A percentile compares a stretch with the other conserved stretches of the same genome.
Evolutionary conservation across 2,797 vertebrate species (phyloP).

Genomic region (Adelosebastes latens): DNA sequence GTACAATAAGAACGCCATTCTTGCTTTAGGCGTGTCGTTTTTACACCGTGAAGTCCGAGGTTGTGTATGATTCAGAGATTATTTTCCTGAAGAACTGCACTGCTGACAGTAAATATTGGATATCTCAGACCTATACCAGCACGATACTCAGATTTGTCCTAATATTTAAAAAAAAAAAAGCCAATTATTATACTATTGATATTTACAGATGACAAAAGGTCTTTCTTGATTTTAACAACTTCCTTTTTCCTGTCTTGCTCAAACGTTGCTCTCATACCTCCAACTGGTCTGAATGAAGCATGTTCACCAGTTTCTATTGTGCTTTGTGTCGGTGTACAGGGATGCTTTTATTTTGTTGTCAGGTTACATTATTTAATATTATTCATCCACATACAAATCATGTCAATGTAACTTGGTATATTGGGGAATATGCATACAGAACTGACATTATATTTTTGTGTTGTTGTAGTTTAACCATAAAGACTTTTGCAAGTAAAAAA

Average conservation of each 20-base stretch:
- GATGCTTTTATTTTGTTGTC: background rate
- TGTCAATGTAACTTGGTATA: background rate
- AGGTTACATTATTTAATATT: background rate
- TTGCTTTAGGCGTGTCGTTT: no score
- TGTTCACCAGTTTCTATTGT: background rate
- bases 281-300: background rate
- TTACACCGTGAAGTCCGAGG: no score
- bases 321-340: background rate
- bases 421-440: background rate
- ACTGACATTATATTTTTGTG: background rate
- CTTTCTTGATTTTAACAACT: background rate
- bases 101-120: background rate
- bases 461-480: background rate
- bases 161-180: background rate
- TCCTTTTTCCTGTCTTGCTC: background rate
- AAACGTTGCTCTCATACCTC: background rate
- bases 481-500: background rate
- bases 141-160: background rate
- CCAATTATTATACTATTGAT: background rate
- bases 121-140: background rate
- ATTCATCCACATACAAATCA: background rate
- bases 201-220: no score
- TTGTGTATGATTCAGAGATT: background rate
- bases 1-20: no score
- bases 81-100: background rate